These are phyloP conservation scores for Chelonia mydas DNA, from an alignment of 2,797 vertebrate species.

Conservation along the genomic window DNA sequence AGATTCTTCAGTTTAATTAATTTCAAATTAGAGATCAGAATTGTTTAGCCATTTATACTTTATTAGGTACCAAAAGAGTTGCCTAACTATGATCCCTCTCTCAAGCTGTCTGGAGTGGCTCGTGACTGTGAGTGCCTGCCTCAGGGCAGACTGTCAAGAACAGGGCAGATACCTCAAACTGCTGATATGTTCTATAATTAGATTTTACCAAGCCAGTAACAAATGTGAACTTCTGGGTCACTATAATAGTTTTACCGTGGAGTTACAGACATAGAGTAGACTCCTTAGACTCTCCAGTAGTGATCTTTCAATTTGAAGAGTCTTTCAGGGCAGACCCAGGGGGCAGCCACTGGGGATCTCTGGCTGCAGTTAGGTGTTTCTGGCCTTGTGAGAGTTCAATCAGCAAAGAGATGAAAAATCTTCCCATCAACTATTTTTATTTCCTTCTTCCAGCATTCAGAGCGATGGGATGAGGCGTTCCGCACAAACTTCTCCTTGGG, in stretches of 20 bases:
- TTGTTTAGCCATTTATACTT: accelerated
- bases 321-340: not conserved
- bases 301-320: not conserved
- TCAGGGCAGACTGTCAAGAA: not conserved
- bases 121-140: not conserved
- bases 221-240: not conserved
- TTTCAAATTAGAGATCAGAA: not conserved
- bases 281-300: not conserved
- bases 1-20: not conserved
- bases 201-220: not conserved
- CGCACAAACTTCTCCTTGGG: not conserved
- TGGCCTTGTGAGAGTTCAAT: not conserved
- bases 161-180: not conserved
- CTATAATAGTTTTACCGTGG: not conserved
- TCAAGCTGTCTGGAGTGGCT: not conserved
- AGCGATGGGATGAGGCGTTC: not conserved
- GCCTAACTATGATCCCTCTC: not conserved
- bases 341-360: not conserved
- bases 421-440: not conserved
- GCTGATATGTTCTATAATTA: not conserved
- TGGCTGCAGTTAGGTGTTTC: not conserved
- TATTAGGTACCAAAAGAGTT: not conserved
- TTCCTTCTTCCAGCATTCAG: not conserved
- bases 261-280: not conserved
- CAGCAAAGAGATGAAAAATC: not conserved